Evolutionary conservation across 2,888 invertebrate genomes (phyloP), one percentile per base, ranked within the genome.

Genomic region (Lasioglossum zephyrum): DNA sequence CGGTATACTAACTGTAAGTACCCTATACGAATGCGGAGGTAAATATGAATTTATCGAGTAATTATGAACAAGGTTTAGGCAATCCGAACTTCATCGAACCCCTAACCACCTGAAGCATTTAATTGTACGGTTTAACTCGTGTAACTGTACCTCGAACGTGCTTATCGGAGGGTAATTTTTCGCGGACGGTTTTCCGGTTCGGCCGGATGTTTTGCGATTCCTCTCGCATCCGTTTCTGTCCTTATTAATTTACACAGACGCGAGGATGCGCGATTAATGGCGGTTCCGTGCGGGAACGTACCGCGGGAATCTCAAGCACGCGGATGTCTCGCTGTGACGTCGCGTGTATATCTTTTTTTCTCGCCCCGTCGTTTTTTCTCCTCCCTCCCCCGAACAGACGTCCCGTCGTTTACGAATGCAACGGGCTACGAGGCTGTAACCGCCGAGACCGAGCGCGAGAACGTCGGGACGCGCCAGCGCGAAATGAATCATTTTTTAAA

Each of bases 401-500:
- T 26, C 26, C 60, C 76, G 36, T 66, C 57, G 73, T 77, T 82
- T 70, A 77, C 77, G 73, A 82, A 84, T 60, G 82, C 47, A 73
- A 9, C 66, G 47, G 39, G 77, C 73, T 63, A 36, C 81, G 39
- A 44, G 60, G 60, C 60, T 16, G 60, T 60, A 60, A 60, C 60
- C 66, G 74, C 82, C 49, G 57, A 4, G 44, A 16, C 47, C 47
- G 47, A 47, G 47, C 47, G 47, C 47, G 47, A 47, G 47, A 41
- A 36, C 36, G 60, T 22, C 26, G 60, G 63, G 36, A 39, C 60
- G 60, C 60, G 60, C 0, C 53, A 22, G 26, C 44, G 6, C 57
- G 74, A 49, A 69, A 82, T 82, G 77, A 82, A 84, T 84, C 73
- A 81, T 82, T 82, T 82, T 79, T 84, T 84, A 74, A 77, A 77